Percentiles rank a stretch among this genome's conserved stretches.
Conservation (phyloP, 2,797 vertebrate species). For the Centropyge bicolor region DNA sequence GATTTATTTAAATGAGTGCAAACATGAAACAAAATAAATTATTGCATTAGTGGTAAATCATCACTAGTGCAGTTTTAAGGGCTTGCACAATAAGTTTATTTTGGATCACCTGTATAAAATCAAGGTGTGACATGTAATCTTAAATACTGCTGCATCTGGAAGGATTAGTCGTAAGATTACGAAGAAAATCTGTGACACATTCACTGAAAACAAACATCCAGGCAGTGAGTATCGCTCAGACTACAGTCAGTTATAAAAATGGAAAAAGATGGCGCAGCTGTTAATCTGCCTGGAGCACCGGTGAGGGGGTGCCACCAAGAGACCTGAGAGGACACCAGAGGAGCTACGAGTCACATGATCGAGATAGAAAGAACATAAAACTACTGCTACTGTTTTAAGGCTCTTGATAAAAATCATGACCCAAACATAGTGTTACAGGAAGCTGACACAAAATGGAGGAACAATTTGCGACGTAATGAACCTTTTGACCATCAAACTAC, state of each 20-base stretch:
- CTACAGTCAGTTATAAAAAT: constrained; percentile 27
- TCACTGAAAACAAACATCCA: background rate
- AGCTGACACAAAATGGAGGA: background rate
- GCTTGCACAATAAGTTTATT: background rate
- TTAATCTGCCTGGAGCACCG: constrained; percentile 1
- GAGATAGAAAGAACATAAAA: background rate
- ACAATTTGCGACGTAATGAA: background rate
- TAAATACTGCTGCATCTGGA: background rate
- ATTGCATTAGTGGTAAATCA: background rate
- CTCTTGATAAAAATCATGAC: background rate
- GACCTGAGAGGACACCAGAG: constrained; percentile 5
- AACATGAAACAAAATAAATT: background rate
- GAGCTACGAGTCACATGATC: background rate
- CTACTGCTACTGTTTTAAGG: constrained; percentile 12
- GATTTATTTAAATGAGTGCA: background rate
- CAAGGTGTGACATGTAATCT: background rate
- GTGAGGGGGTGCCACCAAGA: constrained; percentile 4
- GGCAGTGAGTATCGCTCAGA: background rate
- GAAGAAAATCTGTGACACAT: background rate
- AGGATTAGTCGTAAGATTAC: background rate
- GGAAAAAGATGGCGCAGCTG: constrained; percentile 15
- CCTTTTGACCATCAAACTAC: background rate
- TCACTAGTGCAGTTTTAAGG: background rate
- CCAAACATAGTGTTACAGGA: background rate
- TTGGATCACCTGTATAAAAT: background rate